phyloP scores from a whole-genome alignment of 2,888 invertebrate species.

The Fragum fragum region DNA sequence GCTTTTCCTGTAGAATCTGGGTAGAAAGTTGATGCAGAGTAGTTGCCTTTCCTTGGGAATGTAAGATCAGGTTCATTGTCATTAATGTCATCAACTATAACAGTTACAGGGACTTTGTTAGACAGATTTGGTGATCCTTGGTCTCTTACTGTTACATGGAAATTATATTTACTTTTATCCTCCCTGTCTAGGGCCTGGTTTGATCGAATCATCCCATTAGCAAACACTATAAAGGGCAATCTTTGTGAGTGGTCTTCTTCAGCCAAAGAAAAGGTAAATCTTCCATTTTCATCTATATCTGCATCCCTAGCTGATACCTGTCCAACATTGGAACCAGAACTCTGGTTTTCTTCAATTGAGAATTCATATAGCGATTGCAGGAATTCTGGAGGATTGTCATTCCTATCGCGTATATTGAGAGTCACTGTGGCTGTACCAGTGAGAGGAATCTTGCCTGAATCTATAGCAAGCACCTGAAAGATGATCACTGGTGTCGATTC shows the following conservation, averaged over 20 bases:
- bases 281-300: constrained; percentile 76
- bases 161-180: constrained; percentile 61
- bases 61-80: constrained; percentile 78
- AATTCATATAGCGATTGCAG: constrained; percentile 49
- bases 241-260: constrained; percentile 34
- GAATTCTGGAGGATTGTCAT: constrained; percentile 72
- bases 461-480: constrained; percentile 68
- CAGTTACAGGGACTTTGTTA: constrained; percentile 65
- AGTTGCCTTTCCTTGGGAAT: constrained; percentile 74
- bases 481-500: constrained; percentile 65
- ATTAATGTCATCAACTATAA: constrained; percentile 75
- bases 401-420: constrained; percentile 63
- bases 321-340: constrained; percentile 58
- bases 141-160: constrained; percentile 72
- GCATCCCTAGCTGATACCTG: constrained; percentile 59
- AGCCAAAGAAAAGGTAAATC: constrained; percentile 59
- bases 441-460: constrained; percentile 54
- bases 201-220: constrained; percentile 72
- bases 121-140: constrained; percentile 68
- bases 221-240: constrained; percentile 71
- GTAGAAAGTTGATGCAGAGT: constrained; percentile 60
- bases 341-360: constrained; percentile 64
- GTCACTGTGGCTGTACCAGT: constrained; percentile 73
- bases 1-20: constrained; percentile 49
- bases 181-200: constrained; percentile 74